These are phyloP conservation scores for Calameuta pallipes DNA, from an alignment of 2,888 invertebrate species.

Conservation along the genomic window DNA sequence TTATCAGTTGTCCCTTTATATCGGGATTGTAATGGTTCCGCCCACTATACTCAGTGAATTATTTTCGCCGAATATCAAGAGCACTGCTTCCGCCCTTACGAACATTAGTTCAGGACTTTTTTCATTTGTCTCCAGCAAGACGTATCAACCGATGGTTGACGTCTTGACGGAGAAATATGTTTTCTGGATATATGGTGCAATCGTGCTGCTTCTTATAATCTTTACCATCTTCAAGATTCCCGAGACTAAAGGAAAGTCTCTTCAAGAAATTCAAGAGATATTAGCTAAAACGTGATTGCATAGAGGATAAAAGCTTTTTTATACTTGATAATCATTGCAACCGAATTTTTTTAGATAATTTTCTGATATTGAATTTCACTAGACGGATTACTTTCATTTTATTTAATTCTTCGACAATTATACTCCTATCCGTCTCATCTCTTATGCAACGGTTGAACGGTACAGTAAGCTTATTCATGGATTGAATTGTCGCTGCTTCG, in stretches of 20 bases:
- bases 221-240: constrained; percentile 45
- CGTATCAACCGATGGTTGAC: constrained; percentile 42
- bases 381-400: neutral
- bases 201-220: constrained; percentile 37
- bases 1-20: constrained; percentile 35
- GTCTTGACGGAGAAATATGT: constrained; percentile 36
- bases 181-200: constrained; percentile 42
- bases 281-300: constrained; percentile 17
- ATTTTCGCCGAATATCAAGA: constrained; percentile 45
- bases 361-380: neutral
- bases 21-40: constrained; percentile 40
- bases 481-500: neutral
- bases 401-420: neutral
- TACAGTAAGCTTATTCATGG: neutral
- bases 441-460: neutral
- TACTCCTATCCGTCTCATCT: neutral
- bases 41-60: constrained; percentile 41
- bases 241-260: constrained; percentile 56
- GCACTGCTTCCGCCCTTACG: constrained; percentile 38
- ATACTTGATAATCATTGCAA: neutral
- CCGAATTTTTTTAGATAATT: neutral
- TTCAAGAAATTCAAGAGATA: constrained; percentile 53
- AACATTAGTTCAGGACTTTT: constrained; percentile 34
- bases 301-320: neutral
- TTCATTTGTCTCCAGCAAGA: constrained; percentile 36